Percentiles rank a stretch among this genome's conserved stretches.
Evolutionary conservation across 2,113 vertebrate species (phyloP).

Genomic region (Struthio camelus): DNA sequence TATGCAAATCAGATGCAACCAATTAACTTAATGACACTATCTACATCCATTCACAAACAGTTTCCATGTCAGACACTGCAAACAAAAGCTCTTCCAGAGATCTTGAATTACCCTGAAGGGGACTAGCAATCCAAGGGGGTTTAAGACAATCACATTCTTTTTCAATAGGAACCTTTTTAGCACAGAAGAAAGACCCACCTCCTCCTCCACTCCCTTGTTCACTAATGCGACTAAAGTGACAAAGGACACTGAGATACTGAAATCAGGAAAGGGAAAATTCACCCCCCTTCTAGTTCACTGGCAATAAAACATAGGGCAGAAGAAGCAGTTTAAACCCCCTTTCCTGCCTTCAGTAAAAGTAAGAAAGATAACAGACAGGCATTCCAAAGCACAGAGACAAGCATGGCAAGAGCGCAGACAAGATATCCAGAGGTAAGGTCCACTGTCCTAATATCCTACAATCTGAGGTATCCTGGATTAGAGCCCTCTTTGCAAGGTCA

Average conservation of each 20-base stretch:
- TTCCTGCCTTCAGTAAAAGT: background rate
- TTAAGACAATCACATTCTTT: background rate
- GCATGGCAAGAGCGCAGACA: background rate
- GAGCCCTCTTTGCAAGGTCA: background rate
- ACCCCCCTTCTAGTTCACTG: background rate
- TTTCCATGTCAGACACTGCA: conserved; percentile 65
- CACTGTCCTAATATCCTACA: background rate
- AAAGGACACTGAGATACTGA: background rate
- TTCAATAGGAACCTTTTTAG: background rate
- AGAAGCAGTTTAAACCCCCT: background rate
- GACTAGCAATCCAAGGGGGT: background rate
- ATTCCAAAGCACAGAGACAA: background rate
- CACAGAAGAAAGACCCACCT: background rate
- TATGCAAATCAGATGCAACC: conserved; percentile 63
- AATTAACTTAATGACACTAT: conserved; percentile 62
- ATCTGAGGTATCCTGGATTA: background rate
- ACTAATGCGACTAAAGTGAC: background rate
- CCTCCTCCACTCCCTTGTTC: background rate
- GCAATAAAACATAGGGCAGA: background rate
- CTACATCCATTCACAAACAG: conserved; percentile 57
- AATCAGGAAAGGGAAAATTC: background rate
- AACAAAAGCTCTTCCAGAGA: conserved; percentile 56
- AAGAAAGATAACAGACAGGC: background rate
- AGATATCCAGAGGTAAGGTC: background rate
- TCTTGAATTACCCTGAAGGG: conserved; percentile 53